Evolutionary conservation across 35 echinoderm and acorn worm species (phyloP).

Genomic region (Hemicentrotus pulcherrimus): DNA sequence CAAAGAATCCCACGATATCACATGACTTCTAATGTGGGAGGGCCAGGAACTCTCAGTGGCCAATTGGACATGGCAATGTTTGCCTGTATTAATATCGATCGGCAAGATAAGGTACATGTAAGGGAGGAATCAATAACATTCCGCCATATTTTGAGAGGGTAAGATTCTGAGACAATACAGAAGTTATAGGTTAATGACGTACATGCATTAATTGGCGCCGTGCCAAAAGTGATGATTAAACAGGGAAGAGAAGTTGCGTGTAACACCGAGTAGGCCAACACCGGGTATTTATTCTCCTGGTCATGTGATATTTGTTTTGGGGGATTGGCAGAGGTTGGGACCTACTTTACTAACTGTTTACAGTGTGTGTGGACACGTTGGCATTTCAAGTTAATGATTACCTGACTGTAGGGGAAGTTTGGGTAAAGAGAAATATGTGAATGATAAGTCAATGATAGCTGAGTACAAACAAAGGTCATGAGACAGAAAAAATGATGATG

Average conservation of each 20-base stretch:
- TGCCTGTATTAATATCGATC: neutral
- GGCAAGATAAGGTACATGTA: neutral
- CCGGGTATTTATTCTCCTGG: neutral
- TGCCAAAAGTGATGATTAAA: neutral
- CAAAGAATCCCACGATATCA: neutral
- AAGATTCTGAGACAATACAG: constrained; percentile 1
- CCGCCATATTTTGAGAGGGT: neutral
- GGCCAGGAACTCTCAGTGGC: neutral
- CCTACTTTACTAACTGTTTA: neutral
- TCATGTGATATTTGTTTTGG: neutral
- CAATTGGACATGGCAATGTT: neutral
- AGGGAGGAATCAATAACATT: neutral
- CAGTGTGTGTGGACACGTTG: neutral
- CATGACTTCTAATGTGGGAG: neutral
- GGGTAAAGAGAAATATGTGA: neutral
- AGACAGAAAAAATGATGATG: neutral
- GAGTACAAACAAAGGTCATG: neutral
- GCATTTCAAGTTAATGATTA: neutral
- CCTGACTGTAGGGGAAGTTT: neutral
- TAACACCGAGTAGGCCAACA: neutral
- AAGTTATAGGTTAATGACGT: neutral
- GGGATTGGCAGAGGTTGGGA: constrained; percentile 34
- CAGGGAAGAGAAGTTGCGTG: neutral
- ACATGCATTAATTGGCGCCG: neutral
- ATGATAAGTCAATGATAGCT: neutral